Conservation (phyloP, 2,888 invertebrate species). For the Cosmopolites sordidus region DNA sequence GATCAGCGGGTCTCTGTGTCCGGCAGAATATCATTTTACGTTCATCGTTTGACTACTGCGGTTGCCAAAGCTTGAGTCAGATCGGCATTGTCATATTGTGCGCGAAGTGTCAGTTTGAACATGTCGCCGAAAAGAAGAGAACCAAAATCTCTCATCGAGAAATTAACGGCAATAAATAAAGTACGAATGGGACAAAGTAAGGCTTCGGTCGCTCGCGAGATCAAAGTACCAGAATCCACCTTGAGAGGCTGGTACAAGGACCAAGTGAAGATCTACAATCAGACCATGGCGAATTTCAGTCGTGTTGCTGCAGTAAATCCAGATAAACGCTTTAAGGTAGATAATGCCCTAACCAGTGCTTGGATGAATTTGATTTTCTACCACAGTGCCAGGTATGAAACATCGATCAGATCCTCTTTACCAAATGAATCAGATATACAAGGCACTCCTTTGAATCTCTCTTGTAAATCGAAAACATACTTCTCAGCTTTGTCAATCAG, state of each 20-base stretch:
- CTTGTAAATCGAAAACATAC: too few species aligned
- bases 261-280: constrained; percentile 61
- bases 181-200: constrained; percentile 83
- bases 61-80: too few species aligned
- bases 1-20: too few species aligned
- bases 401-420: constrained; percentile 20
- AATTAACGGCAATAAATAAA: constrained; percentile 75
- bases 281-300: constrained; percentile 42
- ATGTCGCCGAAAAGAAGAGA: too few species aligned
- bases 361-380: constrained; percentile 33
- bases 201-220: constrained; percentile 79
- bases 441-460: constrained; percentile 29
- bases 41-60: too few species aligned
- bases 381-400: constrained; percentile 1
- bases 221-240: constrained; percentile 82
- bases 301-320: constrained; percentile 52
- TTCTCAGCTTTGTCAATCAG: too few species aligned
- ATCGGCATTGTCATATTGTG: too few species aligned
- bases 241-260: constrained; percentile 85
- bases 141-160: constrained; percentile 62
- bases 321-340: constrained; percentile 34
- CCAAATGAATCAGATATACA: constrained; percentile 11
- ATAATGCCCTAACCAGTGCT: constrained; percentile 42
- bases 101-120: too few species aligned
- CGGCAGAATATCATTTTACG: too few species aligned